These are phyloP conservation scores for Pangasianodon hypophthalmus DNA, from an alignment of 2,113 vertebrate species.

Conservation along the genomic window DNA sequence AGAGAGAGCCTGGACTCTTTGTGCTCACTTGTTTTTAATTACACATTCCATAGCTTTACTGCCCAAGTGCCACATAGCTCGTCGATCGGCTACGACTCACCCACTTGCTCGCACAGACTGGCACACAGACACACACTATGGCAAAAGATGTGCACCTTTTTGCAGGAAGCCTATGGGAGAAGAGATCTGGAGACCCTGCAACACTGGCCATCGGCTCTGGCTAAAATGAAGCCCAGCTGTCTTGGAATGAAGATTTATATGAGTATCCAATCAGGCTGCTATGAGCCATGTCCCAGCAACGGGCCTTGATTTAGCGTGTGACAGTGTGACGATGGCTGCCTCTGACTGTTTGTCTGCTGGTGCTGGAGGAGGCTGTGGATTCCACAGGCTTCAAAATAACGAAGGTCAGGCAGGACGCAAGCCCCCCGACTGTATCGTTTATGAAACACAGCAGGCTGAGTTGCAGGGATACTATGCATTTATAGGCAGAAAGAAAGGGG, in stretches of 20 bases:
- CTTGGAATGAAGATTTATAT: slow-evolving; percentile 17
- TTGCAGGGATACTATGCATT: slow-evolving; percentile 67
- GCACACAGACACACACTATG: slow-evolving; percentile 11
- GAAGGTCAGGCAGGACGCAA: slow-evolving; percentile 60
- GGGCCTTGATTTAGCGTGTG: slow-evolving; percentile 39
- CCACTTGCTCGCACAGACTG: not conserved
- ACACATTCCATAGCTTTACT: slow-evolving; percentile 55
- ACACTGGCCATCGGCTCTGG: not conserved
- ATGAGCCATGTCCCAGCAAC: slow-evolving; percentile 3
- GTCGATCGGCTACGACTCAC: slow-evolving; percentile 8
- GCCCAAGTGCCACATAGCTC: slow-evolving; percentile 35
- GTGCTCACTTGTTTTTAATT: slow-evolving; percentile 59
- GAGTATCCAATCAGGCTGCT: slow-evolving; percentile 22
- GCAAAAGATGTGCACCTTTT: slow-evolving; percentile 7
- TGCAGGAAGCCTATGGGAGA: not conserved
- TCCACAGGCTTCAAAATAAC: slow-evolving; percentile 63
- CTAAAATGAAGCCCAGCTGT: slow-evolving; percentile 12
- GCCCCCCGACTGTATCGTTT: slow-evolving; percentile 69
- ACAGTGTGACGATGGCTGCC: not conserved
- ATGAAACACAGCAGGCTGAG: slow-evolving; percentile 58
- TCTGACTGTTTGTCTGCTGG: slow-evolving; percentile 28
- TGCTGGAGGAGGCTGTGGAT: slow-evolving; percentile 29
- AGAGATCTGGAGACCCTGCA: not conserved
- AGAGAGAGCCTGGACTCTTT: slow-evolving; percentile 34
- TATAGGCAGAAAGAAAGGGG: slow-evolving; percentile 70